These are phyloP conservation scores for Drosophila lacertosa DNA, from an alignment of 1,140 invertebrate species.

Conservation along the genomic window DNA sequence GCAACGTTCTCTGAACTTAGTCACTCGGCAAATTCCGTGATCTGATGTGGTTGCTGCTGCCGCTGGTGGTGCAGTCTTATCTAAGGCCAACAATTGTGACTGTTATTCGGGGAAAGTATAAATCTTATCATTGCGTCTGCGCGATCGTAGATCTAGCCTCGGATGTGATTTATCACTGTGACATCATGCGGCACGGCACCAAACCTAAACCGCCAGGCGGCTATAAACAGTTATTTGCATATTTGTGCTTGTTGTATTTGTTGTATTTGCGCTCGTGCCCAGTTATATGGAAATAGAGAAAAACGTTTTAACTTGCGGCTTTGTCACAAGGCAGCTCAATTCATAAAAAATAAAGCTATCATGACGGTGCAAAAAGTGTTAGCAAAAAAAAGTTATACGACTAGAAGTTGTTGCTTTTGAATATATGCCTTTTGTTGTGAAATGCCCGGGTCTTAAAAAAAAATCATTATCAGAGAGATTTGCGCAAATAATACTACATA, in stretches of 20 bases:
- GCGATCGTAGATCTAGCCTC: constrained; percentile 1
- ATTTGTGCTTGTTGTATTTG: too few species aligned
- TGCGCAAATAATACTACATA: constrained; percentile 8
- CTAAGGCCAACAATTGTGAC: constrained; percentile 15
- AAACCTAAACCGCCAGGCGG: not conserved
- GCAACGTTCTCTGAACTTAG: constrained; percentile 19
- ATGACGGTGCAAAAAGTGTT: constrained; percentile 21
- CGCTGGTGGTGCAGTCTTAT: constrained; percentile 52
- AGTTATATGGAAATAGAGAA: not conserved
- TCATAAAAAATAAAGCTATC: constrained; percentile 22
- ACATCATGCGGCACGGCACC: constrained; percentile 38
- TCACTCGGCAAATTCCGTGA: constrained; percentile 26
- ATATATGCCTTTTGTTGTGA: constrained; percentile 11
- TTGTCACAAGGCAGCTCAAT: constrained; percentile 16
- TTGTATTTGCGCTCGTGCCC: constrained; percentile 1
- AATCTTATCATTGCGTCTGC: constrained; percentile 27
- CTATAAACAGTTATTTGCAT: not conserved
- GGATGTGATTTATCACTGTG: constrained; percentile 41
- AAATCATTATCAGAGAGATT: constrained; percentile 21
- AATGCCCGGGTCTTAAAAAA: constrained; percentile 16
- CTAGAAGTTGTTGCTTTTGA: constrained; percentile 10
- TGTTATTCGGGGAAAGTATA: constrained; percentile 27
- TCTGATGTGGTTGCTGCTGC: constrained; percentile 12
- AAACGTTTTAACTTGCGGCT: constrained; percentile 2
- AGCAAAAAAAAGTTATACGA: not conserved